A percentile compares a stretch with the other conserved stretches of the same genome.
phyloP scores from a whole-genome alignment of 2,888 invertebrate genomes.

The Lacanobia wlatinum region DNA sequence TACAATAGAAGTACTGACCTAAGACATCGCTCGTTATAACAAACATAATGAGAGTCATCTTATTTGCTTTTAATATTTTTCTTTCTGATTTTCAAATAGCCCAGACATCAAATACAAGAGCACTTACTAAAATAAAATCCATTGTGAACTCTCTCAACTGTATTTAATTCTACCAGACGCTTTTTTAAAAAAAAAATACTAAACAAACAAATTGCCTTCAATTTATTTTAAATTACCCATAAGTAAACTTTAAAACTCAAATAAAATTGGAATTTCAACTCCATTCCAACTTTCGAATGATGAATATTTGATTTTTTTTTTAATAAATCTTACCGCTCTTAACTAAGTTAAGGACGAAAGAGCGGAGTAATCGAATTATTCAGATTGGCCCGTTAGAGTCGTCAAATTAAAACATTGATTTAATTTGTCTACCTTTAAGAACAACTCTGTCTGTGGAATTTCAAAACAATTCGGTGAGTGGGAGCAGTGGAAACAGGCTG shows the following conservation, averaged over 20 bases:
- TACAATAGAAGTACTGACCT: not conserved
- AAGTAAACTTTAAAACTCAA: constrained; percentile 56
- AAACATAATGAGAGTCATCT: constrained; percentile 14
- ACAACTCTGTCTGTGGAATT: constrained; percentile 56
- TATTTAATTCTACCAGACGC: constrained; percentile 4
- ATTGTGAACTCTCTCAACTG: constrained; percentile 24
- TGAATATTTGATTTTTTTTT: constrained; percentile 81
- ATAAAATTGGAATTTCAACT: constrained; percentile 61
- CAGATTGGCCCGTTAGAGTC: constrained; percentile 81
- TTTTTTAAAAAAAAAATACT: constrained; percentile 33
- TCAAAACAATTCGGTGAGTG: constrained; percentile 53
- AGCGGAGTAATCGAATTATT: constrained; percentile 82
- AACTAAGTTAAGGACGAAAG: constrained; percentile 78
- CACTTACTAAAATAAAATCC: constrained; percentile 38
- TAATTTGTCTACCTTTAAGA: constrained; percentile 74
- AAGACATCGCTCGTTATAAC: not conserved
- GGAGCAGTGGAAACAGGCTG: constrained; percentile 12
- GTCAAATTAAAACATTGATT: constrained; percentile 82
- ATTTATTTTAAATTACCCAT: constrained; percentile 53
- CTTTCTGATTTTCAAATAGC: constrained; percentile 15
- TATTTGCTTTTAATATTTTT: constrained; percentile 17
- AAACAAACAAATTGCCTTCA: constrained; percentile 50
- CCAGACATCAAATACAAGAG: constrained; percentile 22
- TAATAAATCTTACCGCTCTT: constrained; percentile 73
- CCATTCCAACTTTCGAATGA: constrained; percentile 63